Evolutionary conservation across 1,140 invertebrate species (phyloP), one percentile per base, ranked within the genome.

Genomic region (Drosophila orena): DNA sequence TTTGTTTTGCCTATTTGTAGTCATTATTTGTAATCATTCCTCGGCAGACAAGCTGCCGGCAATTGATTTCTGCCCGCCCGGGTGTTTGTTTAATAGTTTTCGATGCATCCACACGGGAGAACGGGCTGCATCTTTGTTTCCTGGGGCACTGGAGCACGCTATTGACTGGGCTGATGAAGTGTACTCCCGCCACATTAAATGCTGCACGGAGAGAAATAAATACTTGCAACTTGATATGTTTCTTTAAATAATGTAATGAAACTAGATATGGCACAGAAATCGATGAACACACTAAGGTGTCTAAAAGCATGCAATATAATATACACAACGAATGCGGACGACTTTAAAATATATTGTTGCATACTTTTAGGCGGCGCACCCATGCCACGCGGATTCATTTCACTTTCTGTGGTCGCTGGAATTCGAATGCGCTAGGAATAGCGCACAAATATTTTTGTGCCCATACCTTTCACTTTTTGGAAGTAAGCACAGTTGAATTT

Each of bases 61-160:
- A 88, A 88, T 88, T 89, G 83, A 83, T 79, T 83, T 89, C 56
- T 30, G 57, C 56, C 20, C 64, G 44, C 22, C 35, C 35, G 8
- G 42, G 10, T 57, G 59, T 75, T 78, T 83, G 79, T 61, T 65
- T 65, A 65, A 60, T 66, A 72, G 55, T 56, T 75, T 64, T 52
- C 46, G 22, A 55, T 53, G 50, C 30, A 12, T 49, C 35, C 11
- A 37, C 34, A 12, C 17, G 14, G 17, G 38, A 44, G 17, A 38
- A 5, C 15, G 15, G 12, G 66, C 11, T 56, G 64, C 64, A 57
- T 35, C 35, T 43, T 58, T 22, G 35, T 53, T 12, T 27, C 37
- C 17, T 0, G 47, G 27, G 17, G n/a, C n/a, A 54, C 44, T 68
- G 61, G 22, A n/a, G 66, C 12, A 22, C 24, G 40, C 50, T 70